Evolutionary conservation across 2,113 vertebrate genomes (phyloP).

Genomic region (Proterorhinus semilunaris): DNA sequence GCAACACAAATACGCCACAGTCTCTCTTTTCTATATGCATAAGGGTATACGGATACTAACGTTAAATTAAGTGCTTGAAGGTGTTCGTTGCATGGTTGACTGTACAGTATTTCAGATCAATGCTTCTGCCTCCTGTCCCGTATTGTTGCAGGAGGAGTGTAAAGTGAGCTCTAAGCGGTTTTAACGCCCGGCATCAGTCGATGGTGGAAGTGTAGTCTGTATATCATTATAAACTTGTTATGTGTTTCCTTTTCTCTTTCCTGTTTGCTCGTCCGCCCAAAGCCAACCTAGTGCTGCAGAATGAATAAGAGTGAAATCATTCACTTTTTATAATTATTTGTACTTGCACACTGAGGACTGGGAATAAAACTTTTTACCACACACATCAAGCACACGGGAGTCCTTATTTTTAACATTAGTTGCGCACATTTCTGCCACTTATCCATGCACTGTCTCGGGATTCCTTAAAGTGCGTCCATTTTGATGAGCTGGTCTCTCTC

Average conservation of each 20-base stretch:
- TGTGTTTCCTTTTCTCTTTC: conserved; percentile 24
- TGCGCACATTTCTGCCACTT: no score
- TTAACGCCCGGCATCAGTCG: conserved; percentile 11
- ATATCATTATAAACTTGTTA: conserved; percentile 35
- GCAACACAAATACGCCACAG: background rate
- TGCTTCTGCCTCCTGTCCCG: conserved; percentile 50
- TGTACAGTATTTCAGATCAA: conserved; percentile 47
- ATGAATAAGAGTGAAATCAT: conserved; percentile 65
- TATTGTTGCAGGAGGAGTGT: conserved; percentile 37
- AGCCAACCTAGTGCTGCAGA: conserved; percentile 49
- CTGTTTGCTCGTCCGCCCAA: conserved; percentile 32
- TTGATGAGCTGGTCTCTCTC: no score
- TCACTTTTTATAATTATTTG: conserved; percentile 76
- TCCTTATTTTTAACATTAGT: background rate
- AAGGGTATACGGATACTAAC: conserved; percentile 29
- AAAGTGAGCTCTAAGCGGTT: conserved; percentile 41
- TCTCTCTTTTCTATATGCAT: conserved; percentile 17
- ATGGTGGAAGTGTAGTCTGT: conserved; percentile 35
- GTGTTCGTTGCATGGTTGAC: conserved; percentile 65
- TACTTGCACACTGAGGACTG: conserved; percentile 65
- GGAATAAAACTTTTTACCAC: conserved; percentile 73
- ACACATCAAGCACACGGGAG: conserved; percentile 10
- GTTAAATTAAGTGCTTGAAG: conserved; percentile 48
- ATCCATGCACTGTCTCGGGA: no score
- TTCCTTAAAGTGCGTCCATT: no score